phyloP scores from a whole-genome alignment of 2,888 invertebrate genomes.

The Neocrepidodera transversa region DNA sequence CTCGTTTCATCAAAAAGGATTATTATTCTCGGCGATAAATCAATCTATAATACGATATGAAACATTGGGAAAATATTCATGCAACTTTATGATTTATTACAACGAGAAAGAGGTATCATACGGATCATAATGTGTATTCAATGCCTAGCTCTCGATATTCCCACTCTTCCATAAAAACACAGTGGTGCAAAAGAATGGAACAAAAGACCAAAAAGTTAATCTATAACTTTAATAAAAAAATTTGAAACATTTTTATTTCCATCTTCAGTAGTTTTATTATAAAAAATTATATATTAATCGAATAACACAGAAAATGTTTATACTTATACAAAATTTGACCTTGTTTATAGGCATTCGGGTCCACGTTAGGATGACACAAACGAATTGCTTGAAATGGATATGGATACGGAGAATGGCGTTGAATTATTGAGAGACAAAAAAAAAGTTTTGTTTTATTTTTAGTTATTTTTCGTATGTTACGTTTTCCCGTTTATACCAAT shows the following conservation, averaged over 20 bases:
- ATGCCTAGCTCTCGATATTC: conserved; percentile 28
- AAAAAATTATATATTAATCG: no score
- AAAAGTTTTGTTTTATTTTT: background rate
- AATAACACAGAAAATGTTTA: no score
- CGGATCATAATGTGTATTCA: conserved; percentile 30
- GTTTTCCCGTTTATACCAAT: background rate
- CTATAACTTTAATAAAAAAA: no score
- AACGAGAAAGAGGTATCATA: conserved; percentile 27
- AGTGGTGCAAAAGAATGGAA: no score
- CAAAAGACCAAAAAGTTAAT: no score
- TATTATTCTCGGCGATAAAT: conserved; percentile 44
- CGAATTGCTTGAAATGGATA: conserved; percentile 17
- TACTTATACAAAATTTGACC: no score
- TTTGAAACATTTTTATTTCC: no score
- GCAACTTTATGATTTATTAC: conserved; percentile 46
- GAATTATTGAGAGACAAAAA: conserved; percentile 1
- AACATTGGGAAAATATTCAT: conserved; percentile 47
- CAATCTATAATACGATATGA: conserved; percentile 42
- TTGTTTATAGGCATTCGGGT: background rate
- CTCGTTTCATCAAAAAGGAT: conserved; percentile 42
- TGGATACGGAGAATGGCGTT: conserved; percentile 1
- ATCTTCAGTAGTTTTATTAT: no score
- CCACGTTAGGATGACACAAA: conserved; percentile 5
- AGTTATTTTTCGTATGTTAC: background rate
- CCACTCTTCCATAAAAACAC: background rate